Base-by-base conservation (phyloP, 2,113 vertebrate genomes). In the Xyliphius kryptos region DNA sequence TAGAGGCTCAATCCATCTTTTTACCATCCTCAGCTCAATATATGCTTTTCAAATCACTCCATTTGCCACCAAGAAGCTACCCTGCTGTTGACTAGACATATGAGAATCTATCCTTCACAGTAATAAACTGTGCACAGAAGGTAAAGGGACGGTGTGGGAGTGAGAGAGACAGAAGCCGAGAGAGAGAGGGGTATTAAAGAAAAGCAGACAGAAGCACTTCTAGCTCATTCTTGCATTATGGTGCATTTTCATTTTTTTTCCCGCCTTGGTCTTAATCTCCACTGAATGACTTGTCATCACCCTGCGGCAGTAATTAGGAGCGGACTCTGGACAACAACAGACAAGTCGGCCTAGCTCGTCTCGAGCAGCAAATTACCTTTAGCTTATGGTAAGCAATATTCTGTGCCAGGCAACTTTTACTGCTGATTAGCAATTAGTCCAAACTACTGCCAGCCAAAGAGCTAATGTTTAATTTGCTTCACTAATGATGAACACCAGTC, bases 391-490 rank as follows among this genome's bases (percentile, higher is more conserved):
- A 84, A 86, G 86, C 84, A 86, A 86, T 85, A 85, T 86, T 85
- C 80, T 67, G 75, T 84, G 84, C 81, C 84, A 83, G 78, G 80
- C 83, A 86, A 84, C 84, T 84, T 85, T 85, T 85, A 86, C 81
- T 88, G 86, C 86, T 87, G 84, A 87, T 87, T 87, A 88, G 85
- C 84, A 86, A 86, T 86, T 85, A 87, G 83, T 82, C 74, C 77
- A 83, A 82, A 82, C 81, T 85, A 85, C 79, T 80, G 61, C 76
- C 83, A 81, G 81, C 77, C 62, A 70, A 81, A 80, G 81, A 78
- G 73, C 83, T 86, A 83, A 86, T 88, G 84, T 86, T 87, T 87
- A 83, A 86, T 88, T 86, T 86, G 83, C 82, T 85, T 70, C 74
- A 59, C 75, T 86, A 87, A 87, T 86, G 82, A 85, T 82, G 81